Evolutionary conservation across 2,797 vertebrate genomes (phyloP), one percentile per base, ranked within the genome.

Genomic region (Emydoidea blandingii): DNA sequence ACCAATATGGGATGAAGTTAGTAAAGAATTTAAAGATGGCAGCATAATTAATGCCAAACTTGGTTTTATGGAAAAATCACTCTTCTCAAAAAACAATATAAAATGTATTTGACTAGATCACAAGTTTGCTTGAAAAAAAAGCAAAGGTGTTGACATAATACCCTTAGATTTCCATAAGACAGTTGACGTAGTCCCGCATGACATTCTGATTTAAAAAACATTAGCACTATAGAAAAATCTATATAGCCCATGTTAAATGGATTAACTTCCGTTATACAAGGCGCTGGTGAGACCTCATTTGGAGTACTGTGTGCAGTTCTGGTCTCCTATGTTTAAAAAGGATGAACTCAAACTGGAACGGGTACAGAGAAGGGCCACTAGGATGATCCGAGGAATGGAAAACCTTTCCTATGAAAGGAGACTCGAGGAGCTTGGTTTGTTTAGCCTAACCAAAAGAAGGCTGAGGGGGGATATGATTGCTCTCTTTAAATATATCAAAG

Each of bases 111-210:
- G 10, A 72, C 21, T 91, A 96, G 91, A 95, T 95, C 95, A 94
- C 86, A 97, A 76, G 85, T 49, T 27, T 78, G 74, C 5, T 16
- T 44, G 27, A 92, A 88, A 94, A 88, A 94, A 96, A 96, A 97
- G 92, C 92, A 96, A 94, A 95, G 97, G 57, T 91, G 88, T 93
- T 97, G 93, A 97, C 94, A 96, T 95, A 97, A 97, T 81, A 97
- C 95, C 93, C 95, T 93, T 83, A 94, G 93, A 94, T 95, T 85
- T n/a, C 74, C 89, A 81, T 86, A 91, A 91, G 80, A 88, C 93
- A 83, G 53, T 88, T 97, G 96, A 95, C 95, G 90, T 85, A 83
- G 76, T 96, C 95, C 95, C 92, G 96, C 89, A 94, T 0, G 3
- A 83, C 83, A 95, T 93, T 86, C 90, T 94, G 95, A 97, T 54